A percentile compares a stretch with the other conserved stretches of the same genome.
Conservation (phyloP, 2,113 vertebrate species). For the Mormoops blainvillei region DNA sequence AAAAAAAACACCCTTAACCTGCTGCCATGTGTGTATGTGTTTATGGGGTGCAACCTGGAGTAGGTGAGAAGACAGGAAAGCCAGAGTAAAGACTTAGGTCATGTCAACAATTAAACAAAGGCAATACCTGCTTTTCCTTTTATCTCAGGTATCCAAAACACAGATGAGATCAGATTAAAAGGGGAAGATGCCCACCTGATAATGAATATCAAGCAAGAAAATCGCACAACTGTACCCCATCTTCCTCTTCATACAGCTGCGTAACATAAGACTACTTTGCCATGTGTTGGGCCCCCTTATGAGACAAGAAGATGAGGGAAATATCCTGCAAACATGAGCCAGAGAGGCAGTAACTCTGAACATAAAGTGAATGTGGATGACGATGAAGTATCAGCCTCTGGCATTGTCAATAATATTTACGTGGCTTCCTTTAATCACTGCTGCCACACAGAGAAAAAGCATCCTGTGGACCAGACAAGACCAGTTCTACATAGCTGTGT, state of each 20-base stretch:
- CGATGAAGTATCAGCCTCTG: background rate
- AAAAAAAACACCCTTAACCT: background rate
- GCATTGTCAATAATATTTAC: rapidly evolving
- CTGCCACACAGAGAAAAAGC: background rate
- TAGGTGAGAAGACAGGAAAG: background rate
- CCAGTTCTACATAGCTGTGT: background rate
- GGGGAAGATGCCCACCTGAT: background rate
- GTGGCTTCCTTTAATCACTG: background rate
- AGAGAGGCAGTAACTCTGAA: background rate
- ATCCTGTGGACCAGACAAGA: background rate
- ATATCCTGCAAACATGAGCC: background rate
- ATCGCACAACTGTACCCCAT: rapidly evolving
- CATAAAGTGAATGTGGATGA: background rate
- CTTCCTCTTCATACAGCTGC: background rate
- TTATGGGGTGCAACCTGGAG: background rate
- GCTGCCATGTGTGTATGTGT: too few species aligned
- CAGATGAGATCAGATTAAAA: background rate
- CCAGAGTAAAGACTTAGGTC: background rate
- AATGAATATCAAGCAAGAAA: background rate
- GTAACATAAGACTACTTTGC: too few species aligned
- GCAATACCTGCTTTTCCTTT: background rate
- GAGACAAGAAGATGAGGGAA: background rate
- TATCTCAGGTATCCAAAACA: background rate
- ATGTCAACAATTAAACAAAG: background rate
- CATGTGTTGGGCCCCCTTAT: background rate